These are phyloP conservation scores for Gymnoscelis rufifasciata DNA, from an alignment of 2,888 invertebrate genomes.

Conservation along the genomic window DNA sequence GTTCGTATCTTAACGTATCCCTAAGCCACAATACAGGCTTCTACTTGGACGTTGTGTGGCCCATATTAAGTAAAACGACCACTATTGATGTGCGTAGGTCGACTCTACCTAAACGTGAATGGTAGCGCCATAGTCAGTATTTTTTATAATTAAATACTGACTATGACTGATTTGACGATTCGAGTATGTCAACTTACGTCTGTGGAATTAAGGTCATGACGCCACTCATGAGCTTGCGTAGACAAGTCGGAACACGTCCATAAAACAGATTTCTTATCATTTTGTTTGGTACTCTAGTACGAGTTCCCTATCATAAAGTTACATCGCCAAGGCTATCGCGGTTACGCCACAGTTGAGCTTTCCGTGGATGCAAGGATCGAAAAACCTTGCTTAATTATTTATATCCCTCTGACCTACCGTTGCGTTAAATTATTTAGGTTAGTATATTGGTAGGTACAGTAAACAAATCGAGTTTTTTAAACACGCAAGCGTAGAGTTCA, in stretches of 20 bases:
- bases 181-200: background rate
- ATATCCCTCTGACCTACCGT: background rate
- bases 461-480: background rate
- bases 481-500: background rate
- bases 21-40: background rate
- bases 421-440: background rate
- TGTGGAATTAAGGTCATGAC: background rate
- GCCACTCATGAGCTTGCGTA: background rate
- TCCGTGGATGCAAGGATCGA: background rate
- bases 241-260: background rate
- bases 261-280: background rate
- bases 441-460: background rate
- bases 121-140: background rate
- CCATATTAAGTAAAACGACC: background rate
- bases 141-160: no score
- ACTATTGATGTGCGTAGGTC: slow-evolving; percentile 1
- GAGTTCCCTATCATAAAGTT: background rate
- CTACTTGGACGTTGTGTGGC: slow-evolving; percentile 1
- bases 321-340: background rate
- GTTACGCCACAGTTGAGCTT: background rate
- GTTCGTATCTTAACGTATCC: background rate
- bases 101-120: background rate
- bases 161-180: no score
- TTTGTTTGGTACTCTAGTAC: background rate
- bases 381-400: slow-evolving; percentile 1